Percentiles rank a stretch among this genome's conserved stretches.
These are phyloP conservation scores for Calephelis nemesis DNA, from an alignment of 1,140 invertebrate species.

Conservation along the genomic window DNA sequence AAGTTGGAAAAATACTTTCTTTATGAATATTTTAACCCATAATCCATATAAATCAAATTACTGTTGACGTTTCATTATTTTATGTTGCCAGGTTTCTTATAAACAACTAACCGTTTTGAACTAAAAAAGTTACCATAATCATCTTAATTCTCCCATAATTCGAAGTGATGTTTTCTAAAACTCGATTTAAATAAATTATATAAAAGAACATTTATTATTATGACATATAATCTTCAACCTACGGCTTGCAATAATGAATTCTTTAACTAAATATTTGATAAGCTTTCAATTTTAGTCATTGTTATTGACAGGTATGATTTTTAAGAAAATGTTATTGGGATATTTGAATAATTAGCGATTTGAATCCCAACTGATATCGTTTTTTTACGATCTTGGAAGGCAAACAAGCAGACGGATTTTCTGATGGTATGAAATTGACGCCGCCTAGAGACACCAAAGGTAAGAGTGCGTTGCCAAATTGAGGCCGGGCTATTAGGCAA, in stretches of 20 bases:
- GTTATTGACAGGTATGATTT: not conserved
- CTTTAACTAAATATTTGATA: constrained; percentile 24
- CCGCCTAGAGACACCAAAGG: too few species aligned
- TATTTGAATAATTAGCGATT: constrained; percentile 7
- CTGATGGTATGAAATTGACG: too few species aligned
- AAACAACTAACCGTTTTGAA: not conserved
- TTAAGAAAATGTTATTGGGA: constrained; percentile 10
- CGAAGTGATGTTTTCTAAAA: constrained; percentile 1
- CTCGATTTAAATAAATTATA: constrained; percentile 14
- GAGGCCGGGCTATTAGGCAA: too few species aligned
- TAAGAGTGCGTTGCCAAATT: too few species aligned
- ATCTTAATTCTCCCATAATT: constrained; percentile 16
- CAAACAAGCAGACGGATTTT: too few species aligned
- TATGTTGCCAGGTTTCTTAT: constrained; percentile 8
- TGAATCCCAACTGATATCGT: too few species aligned
- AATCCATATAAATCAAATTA: constrained; percentile 19
- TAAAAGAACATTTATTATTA: not conserved
- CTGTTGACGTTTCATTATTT: constrained; percentile 26
- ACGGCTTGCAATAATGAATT: not conserved
- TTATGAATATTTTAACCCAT: constrained; percentile 5
- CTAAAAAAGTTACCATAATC: constrained; percentile 10
- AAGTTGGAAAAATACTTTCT: constrained; percentile 20
- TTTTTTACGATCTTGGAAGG: too few species aligned
- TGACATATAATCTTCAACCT: constrained; percentile 4
- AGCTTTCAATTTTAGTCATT: constrained; percentile 13